Evolutionary conservation across 2,797 vertebrate genomes (phyloP), one percentile per base, ranked within the genome.

Genomic region (Sebastes jordani): DNA sequence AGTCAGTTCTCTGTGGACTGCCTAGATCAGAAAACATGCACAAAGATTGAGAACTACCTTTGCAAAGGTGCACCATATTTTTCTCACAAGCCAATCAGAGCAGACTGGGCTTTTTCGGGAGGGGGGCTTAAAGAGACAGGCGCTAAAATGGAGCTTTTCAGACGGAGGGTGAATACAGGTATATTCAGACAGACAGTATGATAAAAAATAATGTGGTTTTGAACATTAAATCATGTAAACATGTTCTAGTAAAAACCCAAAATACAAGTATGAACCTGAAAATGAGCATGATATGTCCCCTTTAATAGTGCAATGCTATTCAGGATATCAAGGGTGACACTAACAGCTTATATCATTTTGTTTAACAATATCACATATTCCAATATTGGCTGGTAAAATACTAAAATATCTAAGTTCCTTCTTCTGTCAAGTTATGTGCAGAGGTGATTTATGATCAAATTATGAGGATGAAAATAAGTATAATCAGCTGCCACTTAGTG

Each of bases 401-500:
- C 0, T 0, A n/a, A 54, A 59, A 74, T 11, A 72, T 22, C 11
- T 2, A 13, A 1, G 7, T 38, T 20, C 6, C 13, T 54, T 30
- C 13, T 62, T 42, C 46, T 56, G 46, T 61, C 8, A 49, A 25
- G 56, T 52, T 11, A 56, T 60, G 13, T 52, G 4, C 30, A 20
- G 11, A 29, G 20, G 23, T 58, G 29, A 22, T 27, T 30, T 46
- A 22, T 42, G 13, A 73, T 65, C 3, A 36, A 68, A 46, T 71
- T 58, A 61, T 7, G n/a, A 62, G 42, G 29, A 78, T 65, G 36
- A 69, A 68, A 34, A 68, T 42, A 32, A 72, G 42, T 42, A 25
- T 34, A 74, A 82, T 78, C 54, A 76, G 62, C 56, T 73, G 42
- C 38, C 55, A 63, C 27, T 67, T 80, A 27, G 8, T 62, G 38